A percentile compares a stretch with the other conserved stretches of the same genome.
Conservation (phyloP, 2,113 vertebrate genomes). For the Microcebus griseorufus region DNA sequence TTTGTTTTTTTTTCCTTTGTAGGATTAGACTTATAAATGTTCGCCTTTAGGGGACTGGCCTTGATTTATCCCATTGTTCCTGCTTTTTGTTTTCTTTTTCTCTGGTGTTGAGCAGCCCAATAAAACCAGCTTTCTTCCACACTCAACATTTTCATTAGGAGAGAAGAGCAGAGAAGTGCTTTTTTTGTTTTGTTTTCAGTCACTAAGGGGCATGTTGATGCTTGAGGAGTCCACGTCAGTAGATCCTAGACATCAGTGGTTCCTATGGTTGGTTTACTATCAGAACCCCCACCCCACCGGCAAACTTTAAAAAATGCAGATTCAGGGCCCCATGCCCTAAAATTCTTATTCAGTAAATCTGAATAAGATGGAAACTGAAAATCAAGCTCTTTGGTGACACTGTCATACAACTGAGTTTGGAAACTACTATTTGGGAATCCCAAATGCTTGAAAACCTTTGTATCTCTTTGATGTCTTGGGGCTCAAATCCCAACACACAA, state of each 20-base stretch:
- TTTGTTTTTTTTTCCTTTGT: not conserved
- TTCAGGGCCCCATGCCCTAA: not conserved
- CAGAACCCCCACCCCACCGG: not conserved
- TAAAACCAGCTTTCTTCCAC: not conserved
- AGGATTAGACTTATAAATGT: not conserved
- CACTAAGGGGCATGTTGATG: not conserved
- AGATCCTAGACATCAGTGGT: not conserved
- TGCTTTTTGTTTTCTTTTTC: not conserved
- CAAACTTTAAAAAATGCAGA: not conserved
- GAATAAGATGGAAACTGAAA: not conserved
- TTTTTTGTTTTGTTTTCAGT: not conserved
- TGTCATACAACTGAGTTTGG: not conserved
- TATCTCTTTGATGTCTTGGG: not conserved
- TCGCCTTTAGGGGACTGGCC: not conserved
- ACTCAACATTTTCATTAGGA: not conserved
- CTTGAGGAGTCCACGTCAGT: not conserved
- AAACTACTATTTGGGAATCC: not conserved
- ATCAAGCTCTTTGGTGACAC: not conserved
- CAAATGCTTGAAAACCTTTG: not conserved
- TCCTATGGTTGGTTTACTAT: not conserved
- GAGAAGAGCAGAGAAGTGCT: not conserved
- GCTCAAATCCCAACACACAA: not conserved
- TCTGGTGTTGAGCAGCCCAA: not conserved
- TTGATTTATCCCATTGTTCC: not conserved
- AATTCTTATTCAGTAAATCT: not conserved